Base-by-base conservation (phyloP, 2,797 vertebrate genomes). In the Phataginus tetradactyla region DNA sequence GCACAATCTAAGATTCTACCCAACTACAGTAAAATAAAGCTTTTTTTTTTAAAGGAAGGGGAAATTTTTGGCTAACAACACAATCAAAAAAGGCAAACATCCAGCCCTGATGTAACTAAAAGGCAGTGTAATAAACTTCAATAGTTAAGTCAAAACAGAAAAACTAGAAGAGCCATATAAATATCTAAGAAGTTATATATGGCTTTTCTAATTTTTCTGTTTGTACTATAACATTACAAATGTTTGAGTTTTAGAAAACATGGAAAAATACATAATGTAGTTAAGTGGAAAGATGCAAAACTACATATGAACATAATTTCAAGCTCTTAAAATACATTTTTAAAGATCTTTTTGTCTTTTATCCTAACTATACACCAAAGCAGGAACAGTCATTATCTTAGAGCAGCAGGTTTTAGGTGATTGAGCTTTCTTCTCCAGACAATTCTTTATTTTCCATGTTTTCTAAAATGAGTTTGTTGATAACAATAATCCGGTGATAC, bases 61-160 rank as follows among this genome's bases (percentile, higher is more conserved):
- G 29, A 3, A 78, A 63, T 64, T 85, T 85, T 59, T 85, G 55
- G n/a, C 61, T 90, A 83, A 95, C 17, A 91, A 49, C 51, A 89
- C 32, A 88, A 51, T 42, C 34, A 23, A 91, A 91, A 95, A 97
- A 96, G 74, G 32, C 78, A 86, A 93, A 95, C 2, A 20, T n/a
- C 39, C 29, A 84, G 32, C 13, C 64, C 75, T 39, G 27, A 61
- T 45, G 51, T 32, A 83, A 55, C 27, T 66, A 68, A 92, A 79
- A 79, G 29, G n/a, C 39, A 96, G 3, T 49, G 1, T 39, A 86
- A 74, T n/a, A 32, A 78, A 68, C 53, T 77, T 66, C 63, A 85
- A 49, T 34, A 88, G 71, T 51, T 79, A 69, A 79, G 42, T 77
- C 57, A 71, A 92, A 79, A 72, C 39, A 90, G 29, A 49, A 92